These are phyloP conservation scores for Motacilla tschutschensis DNA, from an alignment of 2,113 vertebrate genomes.

Conservation along the genomic window DNA sequence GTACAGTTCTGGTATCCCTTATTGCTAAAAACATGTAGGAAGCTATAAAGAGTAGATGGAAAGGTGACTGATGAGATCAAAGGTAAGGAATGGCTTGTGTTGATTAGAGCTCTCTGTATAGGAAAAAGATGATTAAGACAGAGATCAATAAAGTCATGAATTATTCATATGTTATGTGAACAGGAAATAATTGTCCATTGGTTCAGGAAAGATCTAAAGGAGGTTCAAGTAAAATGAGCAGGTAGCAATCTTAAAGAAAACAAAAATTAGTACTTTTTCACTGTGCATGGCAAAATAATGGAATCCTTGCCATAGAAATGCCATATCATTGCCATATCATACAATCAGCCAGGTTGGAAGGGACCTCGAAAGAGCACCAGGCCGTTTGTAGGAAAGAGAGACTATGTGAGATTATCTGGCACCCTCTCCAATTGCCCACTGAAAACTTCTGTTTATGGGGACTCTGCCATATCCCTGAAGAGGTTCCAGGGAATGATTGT, in stretches of 20 bases:
- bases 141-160: not conserved
- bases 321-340: not conserved
- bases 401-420: not conserved
- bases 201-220: not conserved
- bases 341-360: not conserved
- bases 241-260: not conserved
- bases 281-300: not conserved
- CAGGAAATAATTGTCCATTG: not conserved
- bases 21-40: not conserved
- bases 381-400: not conserved
- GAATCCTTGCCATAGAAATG: not conserved
- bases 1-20: not conserved
- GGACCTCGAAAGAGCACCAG: rapidly evolving
- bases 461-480: not conserved
- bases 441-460: not conserved
- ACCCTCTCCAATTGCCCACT: not conserved
- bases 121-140: not conserved
- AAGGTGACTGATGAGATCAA: not conserved
- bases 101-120: not conserved
- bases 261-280: not conserved
- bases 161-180: not conserved
- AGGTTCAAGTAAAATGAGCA: not conserved
- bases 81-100: not conserved
- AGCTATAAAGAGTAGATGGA: not conserved
- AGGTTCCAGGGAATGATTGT: not conserved